Conservation (phyloP, 1,140 invertebrate genomes). For the Melanaphis sacchari region DNA sequence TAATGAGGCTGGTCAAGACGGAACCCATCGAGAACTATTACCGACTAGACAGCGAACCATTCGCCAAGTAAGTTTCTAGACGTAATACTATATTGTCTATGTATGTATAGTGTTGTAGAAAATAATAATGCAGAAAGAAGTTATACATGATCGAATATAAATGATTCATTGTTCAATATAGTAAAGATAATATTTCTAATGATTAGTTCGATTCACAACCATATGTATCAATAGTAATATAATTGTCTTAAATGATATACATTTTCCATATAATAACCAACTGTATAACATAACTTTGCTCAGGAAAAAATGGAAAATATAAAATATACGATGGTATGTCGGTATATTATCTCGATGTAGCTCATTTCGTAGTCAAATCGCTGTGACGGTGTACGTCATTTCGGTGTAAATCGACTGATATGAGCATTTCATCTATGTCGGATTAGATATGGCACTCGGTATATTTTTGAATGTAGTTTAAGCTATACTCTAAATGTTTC, state of each 20-base stretch:
- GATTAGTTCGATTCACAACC: not conserved
- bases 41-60: conserved; percentile 62
- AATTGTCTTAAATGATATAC: not conserved
- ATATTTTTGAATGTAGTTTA: not conserved
- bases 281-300: not conserved
- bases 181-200: not conserved
- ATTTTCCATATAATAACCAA: not conserved
- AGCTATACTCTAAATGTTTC: not conserved
- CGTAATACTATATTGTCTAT: not conserved
- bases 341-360: not conserved
- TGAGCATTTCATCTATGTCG: not conserved
- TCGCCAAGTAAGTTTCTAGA: conserved; percentile 62
- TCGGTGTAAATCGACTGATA: too few relatives aligned
- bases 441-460: not conserved
- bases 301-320: not conserved
- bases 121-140: not conserved
- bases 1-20: conserved; percentile 62
- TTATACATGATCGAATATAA: too few relatives aligned
- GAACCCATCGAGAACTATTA: conserved; percentile 63
- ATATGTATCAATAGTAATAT: not conserved
- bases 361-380: not conserved
- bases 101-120: too few relatives aligned
- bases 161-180: too few relatives aligned
- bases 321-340: not conserved
- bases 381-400: too few relatives aligned